A percentile compares a stretch with the other conserved stretches of the same genome.
Evolutionary conservation across 1,140 invertebrate genomes (phyloP).

Genomic region (Tyrophagus putrescentiae): DNA sequence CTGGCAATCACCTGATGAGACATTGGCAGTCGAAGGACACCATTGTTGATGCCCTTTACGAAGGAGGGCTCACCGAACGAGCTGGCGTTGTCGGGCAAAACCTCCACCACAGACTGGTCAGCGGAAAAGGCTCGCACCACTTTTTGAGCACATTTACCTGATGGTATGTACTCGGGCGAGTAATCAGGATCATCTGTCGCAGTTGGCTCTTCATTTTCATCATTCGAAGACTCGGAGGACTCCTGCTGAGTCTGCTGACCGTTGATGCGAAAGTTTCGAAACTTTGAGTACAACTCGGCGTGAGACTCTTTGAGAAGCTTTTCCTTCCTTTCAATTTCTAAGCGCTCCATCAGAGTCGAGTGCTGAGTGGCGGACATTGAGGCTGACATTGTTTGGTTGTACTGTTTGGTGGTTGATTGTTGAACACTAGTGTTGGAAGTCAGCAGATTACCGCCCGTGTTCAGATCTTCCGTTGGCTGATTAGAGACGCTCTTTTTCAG

Average conservation of each 20-base stretch:
- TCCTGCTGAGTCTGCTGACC: neutral
- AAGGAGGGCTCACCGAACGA: neutral
- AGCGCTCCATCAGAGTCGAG: neutral
- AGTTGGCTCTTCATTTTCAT: neutral
- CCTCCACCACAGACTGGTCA: constrained; percentile 1
- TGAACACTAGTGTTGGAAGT: no score
- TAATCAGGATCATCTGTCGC: neutral
- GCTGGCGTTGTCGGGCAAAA: neutral
- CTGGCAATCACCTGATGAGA: constrained; percentile 3
- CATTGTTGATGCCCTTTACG: neutral
- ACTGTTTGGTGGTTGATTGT: neutral
- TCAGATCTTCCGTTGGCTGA: no score
- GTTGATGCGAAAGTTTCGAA: neutral
- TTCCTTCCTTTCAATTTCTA: neutral
- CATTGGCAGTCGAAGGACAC: neutral
- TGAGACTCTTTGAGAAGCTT: neutral
- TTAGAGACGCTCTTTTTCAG: no score
- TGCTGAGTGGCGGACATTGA: neutral
- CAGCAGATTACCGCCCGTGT: no score
- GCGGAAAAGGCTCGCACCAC: constrained; percentile 13
- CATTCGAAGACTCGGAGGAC: neutral
- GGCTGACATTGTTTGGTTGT: neutral
- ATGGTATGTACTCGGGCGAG: neutral
- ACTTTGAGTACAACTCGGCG: neutral
- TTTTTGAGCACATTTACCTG: neutral